A percentile compares a stretch with the other conserved stretches of the same genome.
These are phyloP conservation scores for Palythoa caribaeorum DNA, from an alignment of 92 coral and sea anemone genomes.

Conservation along the genomic window DNA sequence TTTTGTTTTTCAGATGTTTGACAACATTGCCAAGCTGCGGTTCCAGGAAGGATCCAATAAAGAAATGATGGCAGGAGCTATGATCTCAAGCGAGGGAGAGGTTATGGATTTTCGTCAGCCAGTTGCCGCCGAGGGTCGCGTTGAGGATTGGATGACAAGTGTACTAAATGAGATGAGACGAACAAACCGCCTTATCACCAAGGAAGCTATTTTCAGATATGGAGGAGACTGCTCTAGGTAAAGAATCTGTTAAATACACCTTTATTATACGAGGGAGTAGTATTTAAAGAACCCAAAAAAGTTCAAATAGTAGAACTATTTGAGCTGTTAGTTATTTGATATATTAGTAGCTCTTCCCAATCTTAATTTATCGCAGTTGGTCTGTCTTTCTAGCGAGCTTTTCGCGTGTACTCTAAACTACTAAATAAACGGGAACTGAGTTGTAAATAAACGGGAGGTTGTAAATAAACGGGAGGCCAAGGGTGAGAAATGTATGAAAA, in stretches of 20 bases:
- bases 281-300: background rate
- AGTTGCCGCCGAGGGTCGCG: slow-evolving; percentile 95
- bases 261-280: background rate
- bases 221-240: slow-evolving; percentile 89
- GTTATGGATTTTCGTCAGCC: slow-evolving; percentile 97
- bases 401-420: too few relatives aligned
- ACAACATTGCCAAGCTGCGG: slow-evolving; percentile 94
- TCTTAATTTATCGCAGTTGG: too few relatives aligned
- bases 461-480: too few relatives aligned
- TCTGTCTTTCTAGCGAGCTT: too few relatives aligned
- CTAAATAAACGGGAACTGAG: too few relatives aligned
- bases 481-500: too few relatives aligned
- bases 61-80: slow-evolving; percentile 90
- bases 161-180: slow-evolving; percentile 98
- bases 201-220: slow-evolving; percentile 95
- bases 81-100: slow-evolving; percentile 96
- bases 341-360: too few relatives aligned
- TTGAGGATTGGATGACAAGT: slow-evolving; percentile 99
- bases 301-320: background rate
- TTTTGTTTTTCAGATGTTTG: slow-evolving; percentile 85
- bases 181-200: slow-evolving; percentile 96
- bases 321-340: too few relatives aligned
- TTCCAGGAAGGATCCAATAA: slow-evolving; percentile 95
- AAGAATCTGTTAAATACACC: background rate
- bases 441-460: too few relatives aligned